A percentile compares a stretch with the other conserved stretches of the same genome.
Conservation (phyloP, 2,888 invertebrate species). For the Brachylomia viminalis region DNA sequence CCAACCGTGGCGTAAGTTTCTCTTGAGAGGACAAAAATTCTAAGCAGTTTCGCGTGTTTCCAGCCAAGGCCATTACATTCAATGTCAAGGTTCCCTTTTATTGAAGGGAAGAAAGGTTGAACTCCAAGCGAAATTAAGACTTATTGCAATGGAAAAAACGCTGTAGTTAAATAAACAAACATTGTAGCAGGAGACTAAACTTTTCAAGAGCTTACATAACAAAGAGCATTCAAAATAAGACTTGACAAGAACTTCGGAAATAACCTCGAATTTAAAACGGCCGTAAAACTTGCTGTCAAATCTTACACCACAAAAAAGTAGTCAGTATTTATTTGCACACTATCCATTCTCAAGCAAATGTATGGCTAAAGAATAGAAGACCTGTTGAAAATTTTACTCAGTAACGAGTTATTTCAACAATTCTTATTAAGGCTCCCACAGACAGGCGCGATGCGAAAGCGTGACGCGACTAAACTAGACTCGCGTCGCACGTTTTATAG, state of each 20-base stretch:
- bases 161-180: constrained; percentile 18
- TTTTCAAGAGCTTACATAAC: constrained; percentile 7
- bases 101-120: constrained; percentile 25
- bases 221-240: constrained; percentile 27
- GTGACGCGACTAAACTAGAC: no score
- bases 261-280: background rate
- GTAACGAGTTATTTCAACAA: constrained; percentile 16
- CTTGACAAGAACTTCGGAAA: constrained; percentile 3
- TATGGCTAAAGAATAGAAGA: background rate
- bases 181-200: constrained; percentile 12
- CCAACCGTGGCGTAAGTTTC: constrained; percentile 1
- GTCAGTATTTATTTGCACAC: constrained; percentile 10
- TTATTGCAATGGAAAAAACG: constrained; percentile 17
- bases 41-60: constrained; percentile 35
- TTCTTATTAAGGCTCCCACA: constrained; percentile 8
- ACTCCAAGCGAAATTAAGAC: constrained; percentile 29
- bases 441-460: no score
- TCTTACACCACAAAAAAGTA: background rate
- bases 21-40: constrained; percentile 17
- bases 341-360: background rate
- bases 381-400: constrained; percentile 2
- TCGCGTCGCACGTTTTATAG: no score
- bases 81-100: constrained; percentile 47
- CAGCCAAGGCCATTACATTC: constrained; percentile 37
- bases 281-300: constrained; percentile 6